Conservation (phyloP, 1,140 invertebrate species). For the Drosophila kanapiae region DNA sequence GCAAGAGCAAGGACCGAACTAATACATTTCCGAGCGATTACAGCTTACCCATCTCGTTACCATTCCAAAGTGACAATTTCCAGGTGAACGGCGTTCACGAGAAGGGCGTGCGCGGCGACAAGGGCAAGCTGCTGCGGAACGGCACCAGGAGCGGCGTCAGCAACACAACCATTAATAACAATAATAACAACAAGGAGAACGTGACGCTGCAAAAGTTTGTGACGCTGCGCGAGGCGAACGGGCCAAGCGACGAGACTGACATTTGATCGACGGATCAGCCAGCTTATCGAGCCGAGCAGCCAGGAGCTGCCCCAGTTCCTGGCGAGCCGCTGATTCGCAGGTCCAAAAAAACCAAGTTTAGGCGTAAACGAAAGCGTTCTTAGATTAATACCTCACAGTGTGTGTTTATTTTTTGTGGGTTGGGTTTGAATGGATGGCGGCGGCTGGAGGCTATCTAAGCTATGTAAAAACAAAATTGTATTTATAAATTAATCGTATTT, state of each 20-base stretch:
- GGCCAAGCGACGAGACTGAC: constrained; percentile 76
- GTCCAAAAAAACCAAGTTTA: constrained; percentile 65
- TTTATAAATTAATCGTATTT: constrained; percentile 59
- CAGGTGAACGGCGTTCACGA: constrained; percentile 66
- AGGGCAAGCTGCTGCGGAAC: constrained; percentile 34
- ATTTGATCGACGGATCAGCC: constrained; percentile 67
- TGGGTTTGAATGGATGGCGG: constrained; percentile 37
- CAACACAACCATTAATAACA: not conserved
- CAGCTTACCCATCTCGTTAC: constrained; percentile 56
- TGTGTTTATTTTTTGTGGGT: constrained; percentile 29
- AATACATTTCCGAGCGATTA: constrained; percentile 67
- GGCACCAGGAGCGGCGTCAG: constrained; percentile 10
- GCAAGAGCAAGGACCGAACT: constrained; percentile 25
- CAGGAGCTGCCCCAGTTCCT: not conserved
- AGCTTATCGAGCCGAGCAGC: constrained; percentile 14
- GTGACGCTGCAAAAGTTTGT: constrained; percentile 78
- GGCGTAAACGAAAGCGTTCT: constrained; percentile 45
- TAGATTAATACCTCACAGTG: constrained; percentile 63
- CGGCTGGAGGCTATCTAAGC: constrained; percentile 62
- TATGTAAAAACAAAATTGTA: constrained; percentile 59
- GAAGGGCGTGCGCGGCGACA: constrained; percentile 48
- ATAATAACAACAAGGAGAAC: constrained; percentile 64
- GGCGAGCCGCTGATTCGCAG: constrained; percentile 41
- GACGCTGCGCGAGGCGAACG: constrained; percentile 68
- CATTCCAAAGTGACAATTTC: constrained; percentile 80